Base-by-base conservation (phyloP, 2,113 vertebrate genomes). In the Aphelocoma coerulescens region DNA sequence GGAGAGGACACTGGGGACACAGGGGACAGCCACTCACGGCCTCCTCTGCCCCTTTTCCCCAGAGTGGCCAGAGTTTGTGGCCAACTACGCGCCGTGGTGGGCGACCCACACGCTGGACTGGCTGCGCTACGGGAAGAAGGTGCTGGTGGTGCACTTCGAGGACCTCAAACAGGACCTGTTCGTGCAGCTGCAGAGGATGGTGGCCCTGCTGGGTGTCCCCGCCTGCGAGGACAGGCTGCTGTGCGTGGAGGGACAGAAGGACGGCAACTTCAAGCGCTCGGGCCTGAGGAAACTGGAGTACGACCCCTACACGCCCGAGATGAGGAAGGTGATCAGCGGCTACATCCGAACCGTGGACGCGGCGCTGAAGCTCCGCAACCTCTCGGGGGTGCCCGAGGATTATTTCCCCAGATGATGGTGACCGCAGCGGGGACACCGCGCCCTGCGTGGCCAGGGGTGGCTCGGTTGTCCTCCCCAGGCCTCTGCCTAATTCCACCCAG, bases 31-130 rank as follows among this genome's bases (percentile, higher is more conserved):
- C 19, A 1, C 58, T n/a, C 15, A 41, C 22, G 4, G 1, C 6
- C 1, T 6, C 63, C 63, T 32, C 46, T 37, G 32, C 26, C 93
- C 93, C 28, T 89, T 9, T 7, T 67, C 1, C 98, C 1, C 98
- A 99, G 99, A 99, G 93, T 99, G 99, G 99, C 99, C 99, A 0
- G 99, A 99, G 93, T 99, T 99, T 1, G 99, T 99, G 90, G 98
- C 98, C 67, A 99, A 99, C 97, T 99, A 99, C 1, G 98, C 99
- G 0, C 99, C 99, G 1, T 99, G 99, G 99, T 99, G 99, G 99
- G 99, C 99, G 0, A 99, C 99, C 2, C 99, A 99, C 97, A 99
- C 99, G 0, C 95, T 99, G 61, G 99, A 99, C 98, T 99, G 99
- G 99, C 98, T 99, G 91, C 98, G 97, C 73, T 99, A 98, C 3